Evolutionary conservation across 92 coral and sea anemone genomes (phyloP).

Genomic region (Parazoanthus swiftii): DNA sequence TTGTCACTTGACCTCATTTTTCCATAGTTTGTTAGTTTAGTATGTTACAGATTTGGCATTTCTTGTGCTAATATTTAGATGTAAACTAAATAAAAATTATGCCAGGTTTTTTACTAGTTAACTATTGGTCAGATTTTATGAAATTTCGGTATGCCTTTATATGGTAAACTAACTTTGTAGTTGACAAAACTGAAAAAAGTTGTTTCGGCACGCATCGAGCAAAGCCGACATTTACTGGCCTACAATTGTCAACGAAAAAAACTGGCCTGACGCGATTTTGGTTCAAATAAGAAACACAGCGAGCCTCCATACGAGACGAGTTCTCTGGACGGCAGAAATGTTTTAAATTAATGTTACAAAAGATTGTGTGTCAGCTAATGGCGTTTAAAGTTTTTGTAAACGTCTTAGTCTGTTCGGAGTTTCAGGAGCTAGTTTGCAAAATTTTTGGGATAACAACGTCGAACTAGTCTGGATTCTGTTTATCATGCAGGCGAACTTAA

Average conservation of each 20-base stretch:
- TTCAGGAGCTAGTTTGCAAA: neutral
- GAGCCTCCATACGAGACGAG: neutral
- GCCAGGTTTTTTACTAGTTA: too few relatives aligned
- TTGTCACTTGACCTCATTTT: neutral
- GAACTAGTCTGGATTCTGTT: conserved; percentile 25
- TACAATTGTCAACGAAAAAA: neutral
- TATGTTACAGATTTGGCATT: neutral
- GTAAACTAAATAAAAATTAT: too few relatives aligned
- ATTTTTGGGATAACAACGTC: neutral
- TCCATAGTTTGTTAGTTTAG: too few relatives aligned
- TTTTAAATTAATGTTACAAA: too few relatives aligned
- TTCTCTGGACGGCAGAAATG: neutral
- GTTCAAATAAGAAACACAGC: neutral
- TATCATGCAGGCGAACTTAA: neutral
- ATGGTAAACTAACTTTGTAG: neutral
- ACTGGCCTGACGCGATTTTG: neutral
- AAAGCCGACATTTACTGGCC: too few relatives aligned
- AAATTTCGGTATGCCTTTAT: neutral
- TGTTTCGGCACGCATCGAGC: neutral
- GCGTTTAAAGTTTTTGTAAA: neutral
- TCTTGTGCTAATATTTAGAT: too few relatives aligned
- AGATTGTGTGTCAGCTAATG: neutral
- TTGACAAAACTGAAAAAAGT: too few relatives aligned
- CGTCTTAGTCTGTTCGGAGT: neutral
- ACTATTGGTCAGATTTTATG: too few relatives aligned